These are phyloP conservation scores for Enteromius trimaculatus DNA, from an alignment of 2,797 vertebrate genomes.

Conservation along the genomic window DNA sequence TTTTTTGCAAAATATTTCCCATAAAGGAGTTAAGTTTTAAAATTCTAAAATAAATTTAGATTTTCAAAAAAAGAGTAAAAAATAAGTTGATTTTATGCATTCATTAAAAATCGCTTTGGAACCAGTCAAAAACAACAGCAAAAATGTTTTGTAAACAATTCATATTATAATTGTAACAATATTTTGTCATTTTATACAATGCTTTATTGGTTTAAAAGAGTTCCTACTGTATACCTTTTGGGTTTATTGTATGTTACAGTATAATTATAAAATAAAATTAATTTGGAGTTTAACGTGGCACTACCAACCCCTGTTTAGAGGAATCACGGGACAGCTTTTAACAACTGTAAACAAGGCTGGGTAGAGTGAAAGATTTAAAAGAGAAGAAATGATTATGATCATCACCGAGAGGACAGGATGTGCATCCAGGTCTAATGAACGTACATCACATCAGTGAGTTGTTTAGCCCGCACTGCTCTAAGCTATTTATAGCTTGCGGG, in stretches of 20 bases:
- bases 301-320: neutral
- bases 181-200: neutral
- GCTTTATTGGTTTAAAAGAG: neutral
- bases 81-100: neutral
- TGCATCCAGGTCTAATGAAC: constrained; percentile 48
- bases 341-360: neutral
- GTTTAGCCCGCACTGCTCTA: constrained; percentile 46
- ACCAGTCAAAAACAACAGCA: neutral
- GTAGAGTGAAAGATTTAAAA: neutral
- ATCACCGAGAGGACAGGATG: constrained; percentile 13
- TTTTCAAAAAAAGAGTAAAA: neutral
- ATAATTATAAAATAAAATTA: neutral
- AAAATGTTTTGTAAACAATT: neutral
- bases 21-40: neutral
- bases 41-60: neutral
- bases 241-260: neutral
- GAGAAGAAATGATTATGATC: neutral
- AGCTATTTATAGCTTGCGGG: constrained; percentile 50
- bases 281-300: neutral
- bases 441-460: constrained; percentile 40
- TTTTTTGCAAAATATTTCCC: neutral
- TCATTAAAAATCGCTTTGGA: neutral
- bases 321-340: neutral
- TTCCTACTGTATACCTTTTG: neutral
- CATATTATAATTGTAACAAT: neutral